A percentile compares a stretch with the other conserved stretches of the same genome.
Evolutionary conservation across 2,113 vertebrate genomes (phyloP).

Genomic region (Brachyhypopomus occidentalis): DNA sequence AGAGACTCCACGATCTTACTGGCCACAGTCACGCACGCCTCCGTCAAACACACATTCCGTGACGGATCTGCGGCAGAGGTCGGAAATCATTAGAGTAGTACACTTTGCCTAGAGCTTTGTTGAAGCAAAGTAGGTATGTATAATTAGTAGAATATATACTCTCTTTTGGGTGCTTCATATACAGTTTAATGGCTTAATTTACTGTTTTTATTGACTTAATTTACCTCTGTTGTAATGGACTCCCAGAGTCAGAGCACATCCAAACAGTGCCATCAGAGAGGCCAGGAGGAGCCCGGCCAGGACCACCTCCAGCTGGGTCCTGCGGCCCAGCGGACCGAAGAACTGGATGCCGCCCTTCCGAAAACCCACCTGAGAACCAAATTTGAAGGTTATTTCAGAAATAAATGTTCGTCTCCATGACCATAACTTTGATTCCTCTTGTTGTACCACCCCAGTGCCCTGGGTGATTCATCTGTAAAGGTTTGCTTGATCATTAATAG

Average conservation of each 20-base stretch:
- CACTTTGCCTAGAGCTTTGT: background rate
- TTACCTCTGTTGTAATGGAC: slow-evolving; percentile 79
- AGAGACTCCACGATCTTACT: slow-evolving; percentile 92
- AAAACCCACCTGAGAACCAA: slow-evolving; percentile 84
- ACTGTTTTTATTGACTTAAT: too few relatives aligned
- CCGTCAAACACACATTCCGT: slow-evolving; percentile 84
- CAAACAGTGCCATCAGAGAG: slow-evolving; percentile 80
- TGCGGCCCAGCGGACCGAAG: slow-evolving; percentile 73
- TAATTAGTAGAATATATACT: too few relatives aligned
- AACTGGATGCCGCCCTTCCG: slow-evolving; percentile 75
- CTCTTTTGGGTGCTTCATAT: too few relatives aligned
- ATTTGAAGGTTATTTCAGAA: background rate
- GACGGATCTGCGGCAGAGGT: slow-evolving; percentile 73
- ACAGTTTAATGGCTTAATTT: too few relatives aligned
- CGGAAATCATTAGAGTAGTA: background rate
- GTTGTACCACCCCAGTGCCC: background rate
- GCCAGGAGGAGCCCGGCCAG: slow-evolving; percentile 77
- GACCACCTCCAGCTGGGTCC: slow-evolving; percentile 85
- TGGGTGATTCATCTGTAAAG: background rate
- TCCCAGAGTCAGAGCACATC: slow-evolving; percentile 80
- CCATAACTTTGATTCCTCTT: background rate
- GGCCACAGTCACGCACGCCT: slow-evolving; percentile 88
- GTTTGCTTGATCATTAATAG: background rate
- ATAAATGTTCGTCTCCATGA: too few relatives aligned
- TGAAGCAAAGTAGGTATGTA: too few relatives aligned